Evolutionary conservation across 2,113 vertebrate genomes (phyloP), one percentile per base, ranked within the genome.

Genomic region (Podarcis muralis): DNA sequence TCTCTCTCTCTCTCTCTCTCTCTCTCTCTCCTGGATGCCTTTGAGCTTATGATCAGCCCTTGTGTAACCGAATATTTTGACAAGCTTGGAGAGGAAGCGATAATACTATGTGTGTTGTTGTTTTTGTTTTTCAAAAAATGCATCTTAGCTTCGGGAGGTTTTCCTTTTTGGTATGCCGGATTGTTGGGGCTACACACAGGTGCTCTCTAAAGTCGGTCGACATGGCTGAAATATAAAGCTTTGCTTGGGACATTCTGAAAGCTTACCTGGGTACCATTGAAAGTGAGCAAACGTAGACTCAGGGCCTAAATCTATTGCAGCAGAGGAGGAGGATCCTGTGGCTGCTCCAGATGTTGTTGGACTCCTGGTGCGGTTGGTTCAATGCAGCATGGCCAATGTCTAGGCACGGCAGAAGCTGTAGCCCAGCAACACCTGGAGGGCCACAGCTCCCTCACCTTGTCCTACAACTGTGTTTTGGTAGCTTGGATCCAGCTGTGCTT

Each of bases 51-150:
- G 91, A 92, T 95, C 93, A 93, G 85, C 89, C 84, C 83, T 94
- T 96, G 94, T 93, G 85, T 93, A 95, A 93, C 90, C 84, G 92
- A 94, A 89, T 94, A 88, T 92, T 95, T 95, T 88, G 91, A 57
- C 82, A 85, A 69, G 87, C 22, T 89, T 92, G 92, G 72, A 89
- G 16, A 40, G 32, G 78, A 74, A 82, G 13, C 59, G 20, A 20
- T 40, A 71, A 13, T 57, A 37, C 30, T 22, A 30, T 72, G 37
- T 40, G 48, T 12, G 48, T 53, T 48, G 48, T 48, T 48, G 48
- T 48, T 48, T 11, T 53, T 53, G 9, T 9, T 48, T 48, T 48
- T 9, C 7, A 48, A 66, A 78, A 22, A 72, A 72, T 53, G 4
- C 7, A 18, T 30, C 18, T 84, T 57, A 35, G n/a, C 53, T 77